Evolutionary conservation across 2,888 invertebrate species (phyloP).

Genomic region (Phortica okadai): DNA sequence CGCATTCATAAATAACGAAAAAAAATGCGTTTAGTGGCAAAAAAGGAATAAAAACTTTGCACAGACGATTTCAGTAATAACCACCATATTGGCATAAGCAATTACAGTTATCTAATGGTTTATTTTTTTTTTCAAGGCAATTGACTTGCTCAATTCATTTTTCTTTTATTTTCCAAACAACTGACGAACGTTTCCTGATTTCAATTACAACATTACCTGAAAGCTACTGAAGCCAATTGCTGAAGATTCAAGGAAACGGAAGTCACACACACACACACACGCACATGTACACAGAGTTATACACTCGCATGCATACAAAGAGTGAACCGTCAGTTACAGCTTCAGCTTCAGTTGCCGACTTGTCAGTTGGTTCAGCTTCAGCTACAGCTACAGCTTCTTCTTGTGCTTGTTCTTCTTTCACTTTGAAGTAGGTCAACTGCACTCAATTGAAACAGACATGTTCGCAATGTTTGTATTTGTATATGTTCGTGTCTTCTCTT

Average conservation of each 20-base stretch:
- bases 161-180: neutral
- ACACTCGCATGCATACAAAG: neutral
- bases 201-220: conserved; percentile 26
- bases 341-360: neutral
- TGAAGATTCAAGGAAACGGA: conserved; percentile 18
- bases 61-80: too few relatives aligned
- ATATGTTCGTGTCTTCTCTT: conserved; percentile 18
- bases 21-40: neutral
- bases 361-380: neutral
- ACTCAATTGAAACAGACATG: conserved; percentile 61
- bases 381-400: neutral
- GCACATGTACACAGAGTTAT: neutral
- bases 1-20: conserved; percentile 15
- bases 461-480: conserved; percentile 20
- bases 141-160: neutral
- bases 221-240: neutral
- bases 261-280: neutral
- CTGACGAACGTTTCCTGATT: conserved; percentile 17
- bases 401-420: conserved; percentile 46
- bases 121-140: neutral
- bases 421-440: conserved; percentile 60
- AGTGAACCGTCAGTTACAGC: neutral
- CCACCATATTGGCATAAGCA: neutral
- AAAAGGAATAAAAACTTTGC: too few relatives aligned
- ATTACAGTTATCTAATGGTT: neutral